phyloP scores from a whole-genome alignment of 1,140 invertebrate species.

The Armadillidium nasatum region DNA sequence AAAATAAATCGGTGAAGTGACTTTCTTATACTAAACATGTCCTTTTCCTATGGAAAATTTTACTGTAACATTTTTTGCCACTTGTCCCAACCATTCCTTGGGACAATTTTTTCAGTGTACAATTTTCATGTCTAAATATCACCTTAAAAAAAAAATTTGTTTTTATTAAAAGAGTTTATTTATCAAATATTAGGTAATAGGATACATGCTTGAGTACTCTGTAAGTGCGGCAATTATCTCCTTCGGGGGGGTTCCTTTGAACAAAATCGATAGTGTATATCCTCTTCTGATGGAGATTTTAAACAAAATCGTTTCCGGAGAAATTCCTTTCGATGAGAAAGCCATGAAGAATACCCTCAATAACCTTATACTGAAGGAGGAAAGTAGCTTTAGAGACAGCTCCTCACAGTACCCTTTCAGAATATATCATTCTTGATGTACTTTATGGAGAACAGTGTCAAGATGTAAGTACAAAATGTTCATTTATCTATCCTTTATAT shows the following conservation, averaged over 20 bases:
- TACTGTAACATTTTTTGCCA: too few relatives aligned
- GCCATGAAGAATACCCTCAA: conserved; percentile 67
- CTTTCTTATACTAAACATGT: too few relatives aligned
- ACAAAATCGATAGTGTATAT: conserved; percentile 62
- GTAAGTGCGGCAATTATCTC: conserved; percentile 63
- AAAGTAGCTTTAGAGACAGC: conserved; percentile 68
- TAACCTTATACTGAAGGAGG: conserved; percentile 64
- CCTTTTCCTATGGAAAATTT: too few relatives aligned
- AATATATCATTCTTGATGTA: conserved; percentile 71
- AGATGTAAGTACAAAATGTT: conserved; percentile 59
- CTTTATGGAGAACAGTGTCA: conserved; percentile 69
- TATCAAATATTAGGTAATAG: neutral
- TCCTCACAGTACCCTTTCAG: conserved; percentile 69
- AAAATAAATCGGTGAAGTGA: too few relatives aligned
- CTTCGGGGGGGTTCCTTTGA: conserved; percentile 70
- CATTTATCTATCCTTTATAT: conserved; percentile 29
- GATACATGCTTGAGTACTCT: conserved; percentile 60
- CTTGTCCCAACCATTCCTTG: too few relatives aligned
- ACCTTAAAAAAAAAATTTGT: too few relatives aligned
- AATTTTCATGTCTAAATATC: too few relatives aligned
- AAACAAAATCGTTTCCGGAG: conserved; percentile 52
- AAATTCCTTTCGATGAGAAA: conserved; percentile 62
- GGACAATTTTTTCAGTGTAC: too few relatives aligned
- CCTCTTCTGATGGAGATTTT: conserved; percentile 59
- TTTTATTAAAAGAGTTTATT: too few relatives aligned